These are phyloP conservation scores for Holacanthus passer DNA, from an alignment of 2,113 vertebrate species.

Conservation along the genomic window DNA sequence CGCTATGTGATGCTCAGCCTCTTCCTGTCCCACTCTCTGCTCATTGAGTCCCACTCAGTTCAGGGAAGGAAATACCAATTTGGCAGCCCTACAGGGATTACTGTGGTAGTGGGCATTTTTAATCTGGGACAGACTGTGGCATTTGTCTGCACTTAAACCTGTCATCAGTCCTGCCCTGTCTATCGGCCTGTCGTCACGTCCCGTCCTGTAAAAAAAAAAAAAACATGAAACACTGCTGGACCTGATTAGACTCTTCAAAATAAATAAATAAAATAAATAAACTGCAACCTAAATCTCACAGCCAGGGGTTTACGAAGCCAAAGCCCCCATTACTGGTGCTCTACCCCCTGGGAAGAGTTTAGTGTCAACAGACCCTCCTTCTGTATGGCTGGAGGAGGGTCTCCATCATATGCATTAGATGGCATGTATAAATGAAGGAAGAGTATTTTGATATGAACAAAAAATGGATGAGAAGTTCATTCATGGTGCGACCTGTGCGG, in stretches of 20 bases:
- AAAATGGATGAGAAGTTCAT: neutral
- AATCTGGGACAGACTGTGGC: slow-evolving; percentile 79
- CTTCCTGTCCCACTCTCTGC: slow-evolving; percentile 24
- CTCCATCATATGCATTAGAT: slow-evolving; percentile 25
- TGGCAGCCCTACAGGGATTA: slow-evolving; percentile 77
- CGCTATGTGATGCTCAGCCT: neutral
- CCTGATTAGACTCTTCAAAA: slow-evolving; percentile 72
- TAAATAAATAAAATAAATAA: slow-evolving; percentile 70
- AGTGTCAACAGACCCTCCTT: slow-evolving; percentile 59
- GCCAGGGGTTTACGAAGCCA: slow-evolving; percentile 56
- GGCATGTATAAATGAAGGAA: neutral
- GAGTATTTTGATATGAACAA: neutral
- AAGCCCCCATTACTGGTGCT: slow-evolving; percentile 66
- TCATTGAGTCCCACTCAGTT: slow-evolving; percentile 29
- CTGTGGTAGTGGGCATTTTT: slow-evolving; percentile 67
- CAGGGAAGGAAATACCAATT: slow-evolving; percentile 74
- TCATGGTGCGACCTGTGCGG: neutral
- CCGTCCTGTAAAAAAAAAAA: slow-evolving; percentile 37
- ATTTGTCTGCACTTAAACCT: slow-evolving; percentile 78
- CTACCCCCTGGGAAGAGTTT: slow-evolving; percentile 68
- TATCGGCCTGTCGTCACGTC: slow-evolving; percentile 39
- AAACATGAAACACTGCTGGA: slow-evolving; percentile 56
- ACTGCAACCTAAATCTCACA: slow-evolving; percentile 68
- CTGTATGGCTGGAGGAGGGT: slow-evolving; percentile 26
- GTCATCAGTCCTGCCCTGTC: slow-evolving; percentile 51